These are phyloP conservation scores for Pseudochirops cupreus DNA, from an alignment of 2,797 vertebrate species.

Conservation along the genomic window DNA sequence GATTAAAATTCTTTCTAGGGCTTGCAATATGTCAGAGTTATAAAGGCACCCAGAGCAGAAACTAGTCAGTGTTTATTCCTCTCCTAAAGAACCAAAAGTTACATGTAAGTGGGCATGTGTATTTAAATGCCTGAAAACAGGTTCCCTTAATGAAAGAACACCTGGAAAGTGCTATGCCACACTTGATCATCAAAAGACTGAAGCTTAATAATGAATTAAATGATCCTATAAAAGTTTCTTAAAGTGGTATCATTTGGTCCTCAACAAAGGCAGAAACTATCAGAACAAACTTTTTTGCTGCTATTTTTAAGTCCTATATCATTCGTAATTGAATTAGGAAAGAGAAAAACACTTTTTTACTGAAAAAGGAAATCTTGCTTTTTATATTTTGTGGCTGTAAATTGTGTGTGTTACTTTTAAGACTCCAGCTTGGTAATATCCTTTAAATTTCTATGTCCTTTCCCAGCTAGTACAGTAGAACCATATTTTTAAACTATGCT, in stretches of 20 bases:
- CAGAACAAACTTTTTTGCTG: slow-evolving; percentile 80
- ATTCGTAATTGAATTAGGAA: slow-evolving; percentile 83
- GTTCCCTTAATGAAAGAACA: slow-evolving; percentile 74
- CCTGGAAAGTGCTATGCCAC: slow-evolving; percentile 80
- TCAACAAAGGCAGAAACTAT: slow-evolving; percentile 73
- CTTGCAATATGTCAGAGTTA: slow-evolving; percentile 82
- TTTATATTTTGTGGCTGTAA: slow-evolving; percentile 82
- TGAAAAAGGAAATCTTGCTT: slow-evolving; percentile 77
- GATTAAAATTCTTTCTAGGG: slow-evolving; percentile 86
- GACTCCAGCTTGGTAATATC: slow-evolving; percentile 74
- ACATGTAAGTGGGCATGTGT: slow-evolving; percentile 31
- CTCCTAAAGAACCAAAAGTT: slow-evolving; percentile 68
- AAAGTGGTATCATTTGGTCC: slow-evolving; percentile 77
- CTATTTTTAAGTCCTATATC: slow-evolving; percentile 82
- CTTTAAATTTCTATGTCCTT: slow-evolving; percentile 65
- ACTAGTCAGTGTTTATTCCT: slow-evolving; percentile 59
- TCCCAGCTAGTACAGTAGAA: slow-evolving; percentile 59
- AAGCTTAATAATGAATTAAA: slow-evolving; percentile 74
- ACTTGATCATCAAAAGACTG: slow-evolving; percentile 68
- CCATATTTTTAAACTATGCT: slow-evolving; percentile 67
- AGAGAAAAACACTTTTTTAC: slow-evolving; percentile 67
- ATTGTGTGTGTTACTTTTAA: slow-evolving; percentile 83
- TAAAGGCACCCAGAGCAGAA: slow-evolving; percentile 73
- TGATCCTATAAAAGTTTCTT: slow-evolving; percentile 72
- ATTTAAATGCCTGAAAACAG: slow-evolving; percentile 54